Evolutionary conservation across 2,113 vertebrate genomes (phyloP).

Genomic region (Lepus americanus): DNA sequence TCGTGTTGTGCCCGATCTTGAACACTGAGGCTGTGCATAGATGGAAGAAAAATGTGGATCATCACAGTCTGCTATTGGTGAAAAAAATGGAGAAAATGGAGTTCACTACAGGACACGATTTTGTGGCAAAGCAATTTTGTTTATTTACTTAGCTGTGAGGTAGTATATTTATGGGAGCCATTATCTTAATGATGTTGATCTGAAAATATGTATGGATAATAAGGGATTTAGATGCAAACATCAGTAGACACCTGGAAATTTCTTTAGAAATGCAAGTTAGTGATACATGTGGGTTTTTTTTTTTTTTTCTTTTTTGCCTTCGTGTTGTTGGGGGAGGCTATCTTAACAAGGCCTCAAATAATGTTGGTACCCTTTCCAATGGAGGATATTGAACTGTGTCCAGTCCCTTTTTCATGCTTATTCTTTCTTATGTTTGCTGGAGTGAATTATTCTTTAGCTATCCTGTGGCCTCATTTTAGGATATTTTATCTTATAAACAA

Average conservation of each 20-base stretch:
- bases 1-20: background rate
- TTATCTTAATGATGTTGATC: background rate
- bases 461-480: background rate
- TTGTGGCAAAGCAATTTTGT: background rate
- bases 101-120: background rate
- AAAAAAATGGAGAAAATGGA: background rate
- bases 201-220: background rate
- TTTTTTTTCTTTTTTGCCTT: background rate
- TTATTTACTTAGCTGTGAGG: background rate
- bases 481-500: background rate
- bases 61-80: background rate
- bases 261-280: background rate
- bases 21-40: background rate
- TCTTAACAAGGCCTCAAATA: background rate
- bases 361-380: background rate
- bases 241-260: background rate
- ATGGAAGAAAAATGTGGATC: background rate
- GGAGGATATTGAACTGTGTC: background rate
- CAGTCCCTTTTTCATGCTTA: background rate
- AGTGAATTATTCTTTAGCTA: background rate
- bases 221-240: constrained; percentile 24
- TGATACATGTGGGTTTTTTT: background rate
- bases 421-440: background rate
- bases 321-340: background rate
- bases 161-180: background rate